Evolutionary conservation across 2,797 vertebrate genomes (phyloP).

Genomic region (Naso thynnoides): DNA sequence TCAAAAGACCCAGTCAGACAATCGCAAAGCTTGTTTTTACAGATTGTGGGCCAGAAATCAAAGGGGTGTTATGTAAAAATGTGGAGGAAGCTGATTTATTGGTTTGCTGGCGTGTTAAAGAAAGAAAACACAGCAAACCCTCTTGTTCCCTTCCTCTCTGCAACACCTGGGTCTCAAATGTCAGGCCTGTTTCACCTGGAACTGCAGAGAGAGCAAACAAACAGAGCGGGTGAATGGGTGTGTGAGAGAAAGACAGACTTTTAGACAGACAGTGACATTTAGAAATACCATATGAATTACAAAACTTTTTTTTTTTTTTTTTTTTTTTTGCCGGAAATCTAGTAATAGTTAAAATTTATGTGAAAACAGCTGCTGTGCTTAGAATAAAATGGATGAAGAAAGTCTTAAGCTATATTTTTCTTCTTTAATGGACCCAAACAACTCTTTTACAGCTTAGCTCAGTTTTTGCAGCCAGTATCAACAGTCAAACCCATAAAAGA

Average conservation of each 20-base stretch:
- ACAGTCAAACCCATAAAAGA: neutral
- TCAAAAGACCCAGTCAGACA: constrained; percentile 56
- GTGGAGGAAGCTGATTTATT: constrained; percentile 61
- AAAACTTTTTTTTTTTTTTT: constrained; percentile 3
- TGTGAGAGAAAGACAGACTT: constrained; percentile 2
- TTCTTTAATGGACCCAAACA: neutral
- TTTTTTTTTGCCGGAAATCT: too few species aligned
- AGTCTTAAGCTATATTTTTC: neutral
- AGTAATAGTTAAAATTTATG: too few species aligned
- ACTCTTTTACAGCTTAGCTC: neutral
- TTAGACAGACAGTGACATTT: neutral
- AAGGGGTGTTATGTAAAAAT: constrained; percentile 52
- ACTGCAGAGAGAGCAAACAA: constrained; percentile 61
- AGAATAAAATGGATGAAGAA: neutral
- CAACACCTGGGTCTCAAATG: constrained; percentile 69
- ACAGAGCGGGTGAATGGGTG: constrained; percentile 17
- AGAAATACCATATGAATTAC: neutral
- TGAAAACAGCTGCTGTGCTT: neutral
- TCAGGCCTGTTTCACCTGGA: constrained; percentile 69
- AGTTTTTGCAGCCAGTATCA: neutral
- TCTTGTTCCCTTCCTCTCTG: constrained; percentile 30
- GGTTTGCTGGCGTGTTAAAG: constrained; percentile 21
- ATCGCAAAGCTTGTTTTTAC: constrained; percentile 47
- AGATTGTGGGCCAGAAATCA: constrained; percentile 50
- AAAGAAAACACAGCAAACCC: constrained; percentile 26